Evolutionary conservation across 2,797 vertebrate species (phyloP).

Genomic region (Prionace glauca): DNA sequence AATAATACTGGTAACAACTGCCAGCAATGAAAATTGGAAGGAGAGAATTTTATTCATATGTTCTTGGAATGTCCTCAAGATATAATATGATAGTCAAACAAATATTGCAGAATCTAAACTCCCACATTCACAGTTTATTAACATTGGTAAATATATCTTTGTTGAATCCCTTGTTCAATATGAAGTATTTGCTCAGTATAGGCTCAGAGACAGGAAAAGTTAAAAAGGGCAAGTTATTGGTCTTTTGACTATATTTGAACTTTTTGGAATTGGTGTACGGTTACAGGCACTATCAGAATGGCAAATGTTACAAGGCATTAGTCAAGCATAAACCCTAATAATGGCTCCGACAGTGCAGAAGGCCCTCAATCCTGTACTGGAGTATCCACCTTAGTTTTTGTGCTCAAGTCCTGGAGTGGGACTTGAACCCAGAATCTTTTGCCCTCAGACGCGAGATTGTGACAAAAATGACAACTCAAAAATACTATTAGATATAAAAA

Average conservation of each 20-base stretch:
- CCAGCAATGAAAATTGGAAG: neutral
- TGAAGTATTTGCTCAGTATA: neutral
- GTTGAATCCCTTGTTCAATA: neutral
- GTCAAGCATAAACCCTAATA: neutral
- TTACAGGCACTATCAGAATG: neutral
- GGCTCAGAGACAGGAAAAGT: neutral
- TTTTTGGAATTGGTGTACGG: too few relatives aligned
- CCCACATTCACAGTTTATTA: neutral
- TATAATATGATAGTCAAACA: neutral
- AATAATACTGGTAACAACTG: neutral
- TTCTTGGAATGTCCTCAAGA: conserved; percentile 8
- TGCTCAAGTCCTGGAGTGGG: neutral
- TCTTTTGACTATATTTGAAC: neutral
- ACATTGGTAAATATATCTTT: neutral
- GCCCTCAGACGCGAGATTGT: neutral
- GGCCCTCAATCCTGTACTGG: neutral
- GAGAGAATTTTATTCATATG: neutral
- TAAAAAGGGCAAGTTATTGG: neutral
- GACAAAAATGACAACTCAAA: neutral
- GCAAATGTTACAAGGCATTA: neutral
- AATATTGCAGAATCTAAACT: neutral
- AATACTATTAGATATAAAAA: neutral
- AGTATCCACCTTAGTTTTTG: neutral
- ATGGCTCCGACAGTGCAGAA: neutral
- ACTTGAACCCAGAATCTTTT: neutral